These are phyloP conservation scores for Ictidomys tridecemlineatus DNA, from an alignment of 2,113 vertebrate genomes.

Conservation along the genomic window DNA sequence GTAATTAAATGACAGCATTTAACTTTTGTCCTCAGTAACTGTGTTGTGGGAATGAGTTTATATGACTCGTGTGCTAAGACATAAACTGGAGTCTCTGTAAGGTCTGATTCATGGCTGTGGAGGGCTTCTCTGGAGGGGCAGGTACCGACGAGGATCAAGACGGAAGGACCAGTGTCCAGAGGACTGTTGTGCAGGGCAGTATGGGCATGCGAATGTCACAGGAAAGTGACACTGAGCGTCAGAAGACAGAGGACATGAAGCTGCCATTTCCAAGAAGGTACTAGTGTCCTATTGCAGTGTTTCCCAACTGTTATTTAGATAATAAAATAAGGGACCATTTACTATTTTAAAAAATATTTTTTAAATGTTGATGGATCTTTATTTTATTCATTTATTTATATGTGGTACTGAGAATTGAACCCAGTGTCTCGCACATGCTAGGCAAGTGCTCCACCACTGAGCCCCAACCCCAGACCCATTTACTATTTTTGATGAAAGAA, in stretches of 20 bases:
- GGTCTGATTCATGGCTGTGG: background rate
- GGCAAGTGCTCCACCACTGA: no score
- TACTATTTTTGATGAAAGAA: background rate
- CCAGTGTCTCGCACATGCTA: no score
- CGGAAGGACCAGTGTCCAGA: background rate
- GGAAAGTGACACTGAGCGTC: background rate
- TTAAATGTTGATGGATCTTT: no score
- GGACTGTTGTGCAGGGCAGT: background rate
- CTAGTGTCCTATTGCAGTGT: background rate
- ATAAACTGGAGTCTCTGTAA: slow-evolving; percentile 17
- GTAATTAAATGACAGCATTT: background rate
- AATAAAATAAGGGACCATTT: background rate
- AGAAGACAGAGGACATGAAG: background rate
- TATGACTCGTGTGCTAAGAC: background rate
- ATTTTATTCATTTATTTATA: no score
- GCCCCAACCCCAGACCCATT: no score
- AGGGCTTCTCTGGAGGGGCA: no score
- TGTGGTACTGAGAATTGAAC: no score
- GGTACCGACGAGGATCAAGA: no score
- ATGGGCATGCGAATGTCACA: background rate
- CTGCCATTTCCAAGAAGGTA: background rate
- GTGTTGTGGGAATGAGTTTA: background rate
- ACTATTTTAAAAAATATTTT: no score
- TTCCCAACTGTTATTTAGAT: background rate
- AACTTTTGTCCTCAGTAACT: background rate